Conservation (phyloP, 2,888 invertebrate species). For the Tiliacea aurago region DNA sequence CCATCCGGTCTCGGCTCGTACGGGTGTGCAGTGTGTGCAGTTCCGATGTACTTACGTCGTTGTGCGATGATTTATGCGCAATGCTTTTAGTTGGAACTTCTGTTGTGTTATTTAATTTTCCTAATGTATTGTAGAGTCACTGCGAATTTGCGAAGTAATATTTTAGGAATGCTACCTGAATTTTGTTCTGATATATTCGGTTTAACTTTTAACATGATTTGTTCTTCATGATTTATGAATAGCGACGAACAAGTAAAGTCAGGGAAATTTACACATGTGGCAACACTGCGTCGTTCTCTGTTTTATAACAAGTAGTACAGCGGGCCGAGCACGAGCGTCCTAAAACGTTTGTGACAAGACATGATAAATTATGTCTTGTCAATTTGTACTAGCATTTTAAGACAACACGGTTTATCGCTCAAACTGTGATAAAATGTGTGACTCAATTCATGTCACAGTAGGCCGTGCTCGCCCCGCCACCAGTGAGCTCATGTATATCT, state of each 20-base stretch:
- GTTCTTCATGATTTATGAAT: slow-evolving; percentile 8
- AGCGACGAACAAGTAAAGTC: not conserved
- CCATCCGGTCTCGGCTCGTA: slow-evolving; percentile 15
- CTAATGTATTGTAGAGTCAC: slow-evolving; percentile 49
- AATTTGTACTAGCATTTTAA: too few relatives aligned
- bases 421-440: too few relatives aligned
- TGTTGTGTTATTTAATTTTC: slow-evolving; percentile 53
- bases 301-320: too few relatives aligned
- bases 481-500: too few relatives aligned
- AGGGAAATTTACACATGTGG: too few relatives aligned
- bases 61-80: slow-evolving; percentile 56
- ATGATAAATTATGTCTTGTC: too few relatives aligned
- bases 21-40: slow-evolving; percentile 37
- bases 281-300: too few relatives aligned
- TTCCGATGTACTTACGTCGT: slow-evolving; percentile 34
- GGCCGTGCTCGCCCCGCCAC: too few relatives aligned
- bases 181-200: slow-evolving; percentile 24
- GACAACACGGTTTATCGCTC: too few relatives aligned
- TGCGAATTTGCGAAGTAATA: slow-evolving; percentile 38
- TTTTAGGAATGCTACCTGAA: slow-evolving; percentile 30
- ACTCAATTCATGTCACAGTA: too few relatives aligned
- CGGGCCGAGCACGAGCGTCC: too few relatives aligned
- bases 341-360: too few relatives aligned
- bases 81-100: slow-evolving; percentile 55
- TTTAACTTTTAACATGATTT: slow-evolving; percentile 22